Evolutionary conservation across 2,113 vertebrate genomes (phyloP), one percentile per base, ranked within the genome.

Genomic region (Panthera leo): DNA sequence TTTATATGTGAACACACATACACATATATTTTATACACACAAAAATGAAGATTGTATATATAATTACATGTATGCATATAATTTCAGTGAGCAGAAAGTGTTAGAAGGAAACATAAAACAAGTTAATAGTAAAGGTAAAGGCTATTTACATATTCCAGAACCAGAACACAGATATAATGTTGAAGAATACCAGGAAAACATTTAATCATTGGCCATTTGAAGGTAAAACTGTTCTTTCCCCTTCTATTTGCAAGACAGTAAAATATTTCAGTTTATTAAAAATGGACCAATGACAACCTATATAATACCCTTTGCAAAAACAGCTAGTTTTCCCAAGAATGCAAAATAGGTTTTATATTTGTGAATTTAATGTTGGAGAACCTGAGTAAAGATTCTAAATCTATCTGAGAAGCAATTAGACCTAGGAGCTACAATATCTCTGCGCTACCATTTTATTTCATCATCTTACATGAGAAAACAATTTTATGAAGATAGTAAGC

Each of bases 391-490:
- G 39, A 85, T 85, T 90, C 23, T 61, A 97, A 96, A 65, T n/a
- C 70, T 89, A 29, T 87, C 51, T 71, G 11, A 80, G 31, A 96
- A 92, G 80, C 11, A 34, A 92, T 31, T 88, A 58, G 67, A 91
- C 70, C 82, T 92, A 68, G 27, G 11, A 90, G 71, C 75, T 85
- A 96, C 55, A 95, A 76, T 94, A 95, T 76, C 29, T 96, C 39
- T 76, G 63, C 42, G 71, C 19, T 70, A 61, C 42, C 67, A 85
- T 90, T 97, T 94, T 61, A 95, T 97, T 97, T 90, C 67, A 93
- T 94, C 51, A 85, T 9, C 61, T 96, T 82, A 89, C 73, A 67
- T 36, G 51, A 86, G 79, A 91, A 96, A 97, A 94, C 23, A 84
- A 39, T 63, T 96, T 97, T 94, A 93, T 91, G 91, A 97, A 75